phyloP scores from a whole-genome alignment of 2,113 vertebrate species.

The Festucalex cinctus region DNA sequence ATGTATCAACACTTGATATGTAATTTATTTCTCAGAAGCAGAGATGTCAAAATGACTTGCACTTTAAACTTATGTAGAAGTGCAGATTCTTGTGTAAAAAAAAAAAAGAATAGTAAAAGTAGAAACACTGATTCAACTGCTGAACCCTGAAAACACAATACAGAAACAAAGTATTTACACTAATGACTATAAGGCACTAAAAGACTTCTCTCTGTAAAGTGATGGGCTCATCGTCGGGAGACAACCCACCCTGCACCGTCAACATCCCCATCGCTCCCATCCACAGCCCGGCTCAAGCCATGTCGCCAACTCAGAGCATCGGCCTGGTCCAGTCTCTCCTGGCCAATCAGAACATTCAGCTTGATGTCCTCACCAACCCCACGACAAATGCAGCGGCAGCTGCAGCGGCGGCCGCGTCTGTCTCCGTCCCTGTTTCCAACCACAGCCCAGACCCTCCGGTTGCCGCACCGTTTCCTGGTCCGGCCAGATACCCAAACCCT shows the following conservation, averaged over 20 bases:
- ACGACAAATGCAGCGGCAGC: constrained; percentile 72
- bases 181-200: background rate
- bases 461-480: constrained; percentile 73
- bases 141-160: background rate
- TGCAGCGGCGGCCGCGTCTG: constrained; percentile 57
- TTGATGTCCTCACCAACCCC: constrained; percentile 89
- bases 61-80: background rate
- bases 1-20: background rate
- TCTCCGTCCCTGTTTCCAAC: constrained; percentile 66
- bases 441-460: constrained; percentile 67
- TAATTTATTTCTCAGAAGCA: background rate
- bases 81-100: background rate
- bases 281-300: constrained; percentile 95
- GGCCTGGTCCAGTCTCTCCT: constrained; percentile 94
- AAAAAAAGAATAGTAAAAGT: background rate
- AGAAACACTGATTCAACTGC: background rate
- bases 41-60: background rate
- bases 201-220: constrained; percentile 66
- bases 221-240: constrained; percentile 86
- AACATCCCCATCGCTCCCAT: constrained; percentile 99
- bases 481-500: constrained; percentile 80
- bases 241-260: constrained; percentile 90
- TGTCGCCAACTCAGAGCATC: constrained; percentile 98
- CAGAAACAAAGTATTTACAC: background rate
- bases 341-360: constrained; percentile 98